Evolutionary conservation across 2,113 vertebrate species (phyloP).

Genomic region (Leiothrix lutea): DNA sequence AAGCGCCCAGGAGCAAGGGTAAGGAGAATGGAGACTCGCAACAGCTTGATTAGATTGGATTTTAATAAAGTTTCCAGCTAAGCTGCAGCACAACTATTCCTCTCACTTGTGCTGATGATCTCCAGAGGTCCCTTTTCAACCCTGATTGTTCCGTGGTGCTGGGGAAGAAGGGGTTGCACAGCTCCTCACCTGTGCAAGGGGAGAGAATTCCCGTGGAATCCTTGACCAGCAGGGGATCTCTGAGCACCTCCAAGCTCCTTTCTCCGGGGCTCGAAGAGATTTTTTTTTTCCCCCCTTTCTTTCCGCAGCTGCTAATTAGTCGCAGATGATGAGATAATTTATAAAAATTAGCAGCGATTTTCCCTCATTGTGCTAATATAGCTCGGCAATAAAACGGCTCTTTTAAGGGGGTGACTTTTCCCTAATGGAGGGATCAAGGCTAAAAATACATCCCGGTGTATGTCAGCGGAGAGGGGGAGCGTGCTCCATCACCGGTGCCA

Average conservation of each 20-base stretch:
- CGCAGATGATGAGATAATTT: constrained; percentile 81
- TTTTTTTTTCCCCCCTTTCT: not conserved
- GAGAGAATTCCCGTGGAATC: not conserved
- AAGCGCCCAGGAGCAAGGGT: constrained; percentile 60
- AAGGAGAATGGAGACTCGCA: constrained; percentile 57
- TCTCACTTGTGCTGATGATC: not conserved
- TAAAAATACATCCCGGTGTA: not conserved
- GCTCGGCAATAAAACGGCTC: constrained; percentile 59
- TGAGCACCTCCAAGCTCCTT: not conserved
- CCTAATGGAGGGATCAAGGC: constrained; percentile 40
- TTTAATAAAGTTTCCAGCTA: constrained; percentile 72
- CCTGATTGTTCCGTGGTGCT: not conserved
- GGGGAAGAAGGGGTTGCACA: not conserved
- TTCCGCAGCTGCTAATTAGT: constrained; percentile 74
- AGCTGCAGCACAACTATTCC: not conserved
- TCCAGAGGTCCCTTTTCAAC: not conserved
- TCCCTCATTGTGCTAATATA: constrained; percentile 72
- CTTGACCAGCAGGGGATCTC: not conserved
- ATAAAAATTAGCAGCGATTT: constrained; percentile 77
- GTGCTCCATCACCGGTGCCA: not conserved
- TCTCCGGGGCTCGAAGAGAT: not conserved
- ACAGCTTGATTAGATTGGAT: constrained; percentile 58
- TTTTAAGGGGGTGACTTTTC: constrained; percentile 61
- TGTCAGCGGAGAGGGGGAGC: not conserved
- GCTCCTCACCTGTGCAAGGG: not conserved